Evolutionary conservation across 1,140 invertebrate species (phyloP), one percentile per base, ranked within the genome.

Genomic region (Hesperophylax magnus): DNA sequence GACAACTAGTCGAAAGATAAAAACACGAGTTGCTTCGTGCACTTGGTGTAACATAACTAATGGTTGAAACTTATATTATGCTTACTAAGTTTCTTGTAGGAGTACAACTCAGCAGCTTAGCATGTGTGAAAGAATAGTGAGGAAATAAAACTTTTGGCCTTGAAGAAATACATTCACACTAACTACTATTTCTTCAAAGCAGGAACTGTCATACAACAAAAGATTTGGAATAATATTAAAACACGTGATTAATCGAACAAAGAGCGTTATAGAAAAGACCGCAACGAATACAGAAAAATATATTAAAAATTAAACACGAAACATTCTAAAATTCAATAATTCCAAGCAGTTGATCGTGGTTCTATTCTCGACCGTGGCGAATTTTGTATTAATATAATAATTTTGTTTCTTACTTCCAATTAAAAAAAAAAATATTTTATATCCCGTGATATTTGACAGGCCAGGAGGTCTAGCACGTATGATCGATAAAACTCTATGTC

Each of bases 81-180:
- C 39, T 47, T 47, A 47, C 14, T 47, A 0, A 14, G 11, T 47
- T 14, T 14, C 39, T 47, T 14, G 39, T 47, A 14, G 6, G 39
- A 14, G 39, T 4, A 39, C 34, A 58, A 47, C 61, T 77, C 60
- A 58, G 65, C 67, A 56, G 72, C 77, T 53, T 78, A 74, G 31
- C 78, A 71, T 75, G 71, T 75, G 53, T 75, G 71, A 75, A 22
- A 75, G 53, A 60, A 63, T 47, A 52, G 9, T n/a, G 56, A 81
- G 77, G 79, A 82, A 82, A 77, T 27, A 82, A 65, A 78, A 82
- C 80, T 82, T 60, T 76, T 76, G 79, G 60, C 82, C 82, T 83
- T 81, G 82, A 79, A 54, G 47, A 58, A 80, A 74, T 69, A 78
- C 75, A 78, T 83, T 78, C 78, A 61, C 18, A 75, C 47, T 60